phyloP scores from a whole-genome alignment of 2,113 vertebrate species.

The Triplophysa rosa region DNA sequence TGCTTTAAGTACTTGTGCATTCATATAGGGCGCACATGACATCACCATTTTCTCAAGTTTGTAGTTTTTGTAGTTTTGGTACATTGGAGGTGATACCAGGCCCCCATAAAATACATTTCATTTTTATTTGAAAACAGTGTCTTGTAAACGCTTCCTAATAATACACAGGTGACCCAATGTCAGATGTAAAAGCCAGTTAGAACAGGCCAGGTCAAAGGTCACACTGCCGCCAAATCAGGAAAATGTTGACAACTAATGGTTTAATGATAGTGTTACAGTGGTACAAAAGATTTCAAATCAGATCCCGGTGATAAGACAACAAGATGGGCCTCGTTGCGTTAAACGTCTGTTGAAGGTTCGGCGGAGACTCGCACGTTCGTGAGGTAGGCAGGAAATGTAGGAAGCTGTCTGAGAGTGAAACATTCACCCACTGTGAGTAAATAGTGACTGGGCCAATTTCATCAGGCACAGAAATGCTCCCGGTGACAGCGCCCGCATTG shows the following conservation, averaged over 20 bases:
- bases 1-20: too few species aligned
- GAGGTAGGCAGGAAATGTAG: slow-evolving; percentile 30
- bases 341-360: not conserved
- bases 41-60: too few species aligned
- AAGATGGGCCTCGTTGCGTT: not conserved
- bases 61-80: too few species aligned
- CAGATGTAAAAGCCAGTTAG: not conserved
- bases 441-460: slow-evolving; percentile 68
- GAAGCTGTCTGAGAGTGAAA: slow-evolving; percentile 38
- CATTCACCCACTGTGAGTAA: slow-evolving; percentile 54
- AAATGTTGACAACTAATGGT: not conserved
- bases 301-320: not conserved
- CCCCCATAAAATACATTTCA: too few species aligned
- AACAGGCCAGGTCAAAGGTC: slow-evolving; percentile 28
- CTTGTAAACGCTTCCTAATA: too few species aligned
- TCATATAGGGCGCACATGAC: too few species aligned
- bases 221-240: not conserved
- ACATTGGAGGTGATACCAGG: too few species aligned
- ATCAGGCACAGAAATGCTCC: slow-evolving; percentile 66
- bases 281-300: not conserved
- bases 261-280: slow-evolving; percentile 31
- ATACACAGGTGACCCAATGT: too few species aligned
- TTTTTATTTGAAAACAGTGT: too few species aligned
- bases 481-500: slow-evolving; percentile 77
- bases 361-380: not conserved